Conservation (phyloP, 2,113 vertebrate genomes). For the Panurus biarmicus region DNA sequence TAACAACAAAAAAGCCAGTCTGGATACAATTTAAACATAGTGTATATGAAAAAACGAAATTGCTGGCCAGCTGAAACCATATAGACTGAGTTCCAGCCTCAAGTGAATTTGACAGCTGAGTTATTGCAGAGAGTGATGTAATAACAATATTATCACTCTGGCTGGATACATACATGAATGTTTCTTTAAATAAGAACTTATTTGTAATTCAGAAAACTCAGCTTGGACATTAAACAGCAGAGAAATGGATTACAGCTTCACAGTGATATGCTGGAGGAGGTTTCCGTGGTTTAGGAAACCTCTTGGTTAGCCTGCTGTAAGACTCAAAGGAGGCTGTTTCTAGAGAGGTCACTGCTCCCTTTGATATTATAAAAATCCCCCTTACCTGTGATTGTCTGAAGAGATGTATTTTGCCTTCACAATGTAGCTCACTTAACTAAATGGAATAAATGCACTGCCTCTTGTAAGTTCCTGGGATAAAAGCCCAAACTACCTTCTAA, state of each 20-base stretch:
- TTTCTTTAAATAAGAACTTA: slow-evolving; percentile 33
- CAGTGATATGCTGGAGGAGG: neutral
- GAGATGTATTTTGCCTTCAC: slow-evolving; percentile 7
- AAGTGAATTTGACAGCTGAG: slow-evolving; percentile 46
- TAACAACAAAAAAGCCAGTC: neutral
- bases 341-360: neutral
- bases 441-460: neutral
- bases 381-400: neutral
- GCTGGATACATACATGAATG: neutral
- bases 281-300: neutral
- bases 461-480: neutral
- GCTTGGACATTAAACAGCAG: slow-evolving; percentile 19
- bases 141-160: slow-evolving; percentile 40
- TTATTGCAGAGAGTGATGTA: slow-evolving; percentile 53
- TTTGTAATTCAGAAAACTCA: slow-evolving; percentile 44
- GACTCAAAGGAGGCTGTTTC: neutral
- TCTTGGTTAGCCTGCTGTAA: neutral
- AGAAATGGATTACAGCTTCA: neutral
- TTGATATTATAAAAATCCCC: neutral
- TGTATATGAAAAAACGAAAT: neutral
- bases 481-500: neutral
- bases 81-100: slow-evolving; percentile 11
- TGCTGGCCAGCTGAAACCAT: neutral
- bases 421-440: neutral
- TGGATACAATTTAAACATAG: neutral